These are phyloP conservation scores for Eublepharis macularius DNA, from an alignment of 2,113 vertebrate genomes.

Conservation along the genomic window DNA sequence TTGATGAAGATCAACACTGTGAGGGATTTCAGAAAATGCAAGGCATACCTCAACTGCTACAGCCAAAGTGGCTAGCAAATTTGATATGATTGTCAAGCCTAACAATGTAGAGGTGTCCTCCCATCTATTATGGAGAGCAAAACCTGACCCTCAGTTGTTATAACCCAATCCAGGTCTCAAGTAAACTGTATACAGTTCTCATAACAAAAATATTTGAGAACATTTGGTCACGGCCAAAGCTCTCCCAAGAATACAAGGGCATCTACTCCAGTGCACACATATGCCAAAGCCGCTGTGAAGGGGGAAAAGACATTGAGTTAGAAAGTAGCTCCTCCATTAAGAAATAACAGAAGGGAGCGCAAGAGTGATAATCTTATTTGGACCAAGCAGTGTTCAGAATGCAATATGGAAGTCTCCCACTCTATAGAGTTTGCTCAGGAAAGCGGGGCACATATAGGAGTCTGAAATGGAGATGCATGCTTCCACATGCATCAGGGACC, in stretches of 20 bases:
- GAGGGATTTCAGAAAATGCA: constrained; percentile 36
- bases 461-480: not conserved
- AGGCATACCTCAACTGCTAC: not conserved
- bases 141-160: constrained; percentile 6
- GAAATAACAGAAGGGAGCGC: not conserved
- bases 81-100: not conserved
- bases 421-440: not conserved
- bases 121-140: not conserved
- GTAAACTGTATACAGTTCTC: too few species aligned
- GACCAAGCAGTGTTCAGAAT: not conserved
- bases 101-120: not conserved
- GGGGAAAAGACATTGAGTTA: not conserved
- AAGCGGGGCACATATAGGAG: not conserved
- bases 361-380: not conserved
- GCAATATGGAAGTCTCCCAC: not conserved
- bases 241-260: not conserved
- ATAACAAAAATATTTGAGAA: too few species aligned
- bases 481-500: not conserved
- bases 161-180: not conserved
- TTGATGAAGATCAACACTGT: constrained; percentile 26
- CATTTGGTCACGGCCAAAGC: not conserved
- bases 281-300: not conserved
- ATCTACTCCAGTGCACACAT: not conserved
- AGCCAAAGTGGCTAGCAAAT: not conserved
- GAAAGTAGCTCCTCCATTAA: not conserved